These are phyloP conservation scores for Saguinus imperator DNA, from an alignment of 2,113 vertebrate genomes.

Conservation along the genomic window DNA sequence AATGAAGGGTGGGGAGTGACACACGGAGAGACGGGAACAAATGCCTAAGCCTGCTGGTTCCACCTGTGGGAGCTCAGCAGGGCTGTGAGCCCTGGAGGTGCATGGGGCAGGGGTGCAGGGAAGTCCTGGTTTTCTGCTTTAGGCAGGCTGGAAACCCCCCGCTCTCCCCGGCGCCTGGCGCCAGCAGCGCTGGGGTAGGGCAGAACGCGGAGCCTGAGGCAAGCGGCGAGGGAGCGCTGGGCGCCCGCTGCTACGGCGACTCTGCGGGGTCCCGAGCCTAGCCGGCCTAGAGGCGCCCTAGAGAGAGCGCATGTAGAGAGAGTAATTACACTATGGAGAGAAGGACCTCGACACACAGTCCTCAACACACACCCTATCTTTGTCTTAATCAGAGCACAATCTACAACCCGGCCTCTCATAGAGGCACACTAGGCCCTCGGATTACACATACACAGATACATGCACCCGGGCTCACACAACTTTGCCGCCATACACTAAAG, in stretches of 20 bases:
- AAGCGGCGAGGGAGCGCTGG: slow-evolving; percentile 36
- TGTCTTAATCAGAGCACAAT: background rate
- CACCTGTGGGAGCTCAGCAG: background rate
- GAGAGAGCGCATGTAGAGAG: background rate
- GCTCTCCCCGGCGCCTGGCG: slow-evolving; percentile 61
- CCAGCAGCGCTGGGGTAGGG: slow-evolving; percentile 51
- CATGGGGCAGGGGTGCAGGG: background rate
- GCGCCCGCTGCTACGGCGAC: slow-evolving; percentile 18
- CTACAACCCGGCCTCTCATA: background rate
- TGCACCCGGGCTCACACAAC: background rate
- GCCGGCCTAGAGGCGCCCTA: background rate
- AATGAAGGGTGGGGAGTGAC: background rate
- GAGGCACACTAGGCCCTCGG: background rate
- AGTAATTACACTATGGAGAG: background rate
- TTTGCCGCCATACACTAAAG: background rate
- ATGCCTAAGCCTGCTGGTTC: background rate
- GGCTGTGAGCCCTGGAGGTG: background rate
- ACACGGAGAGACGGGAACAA: background rate
- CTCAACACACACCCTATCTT: background rate
- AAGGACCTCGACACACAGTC: background rate
- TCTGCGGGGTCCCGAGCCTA: background rate
- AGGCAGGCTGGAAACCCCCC: slow-evolving; percentile 51
- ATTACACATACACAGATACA: background rate
- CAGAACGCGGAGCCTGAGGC: slow-evolving; percentile 37
- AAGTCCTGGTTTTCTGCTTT: slow-evolving; percentile 48